Evolutionary conservation across 2,888 invertebrate species (phyloP), one percentile per base, ranked within the genome.

Genomic region (Encarsia formosa): DNA sequence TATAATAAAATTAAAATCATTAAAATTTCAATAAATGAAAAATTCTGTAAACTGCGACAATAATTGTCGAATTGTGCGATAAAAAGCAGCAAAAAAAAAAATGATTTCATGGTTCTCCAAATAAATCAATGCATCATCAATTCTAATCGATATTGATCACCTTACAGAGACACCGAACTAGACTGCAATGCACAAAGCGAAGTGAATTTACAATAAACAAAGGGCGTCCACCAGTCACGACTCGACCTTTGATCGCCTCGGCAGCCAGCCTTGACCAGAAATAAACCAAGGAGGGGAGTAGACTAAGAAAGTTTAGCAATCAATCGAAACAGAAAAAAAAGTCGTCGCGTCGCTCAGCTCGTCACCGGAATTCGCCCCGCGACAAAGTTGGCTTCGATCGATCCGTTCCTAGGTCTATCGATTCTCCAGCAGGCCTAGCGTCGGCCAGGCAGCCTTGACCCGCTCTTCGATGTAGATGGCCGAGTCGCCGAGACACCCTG

Each of bases 141-240:
- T 23, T n/a, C 39, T 13, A 22, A 15, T 52, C 54, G 57, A 52
- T 57, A 39, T 38, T 37, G 49, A 49, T n/a, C 26, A 16, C 32
- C 37, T 48, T n/a, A n/a, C n/a, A 26, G 8, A 18, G 6, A 9
- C 34, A 34, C 32, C n/a, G n/a, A n/a, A n/a, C n/a, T n/a, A 49
- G 46, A 47, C 54, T 55, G 49, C 49, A 49, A 54, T 57, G 57
- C 49, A 55, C 52, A 40, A 52, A 49, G 49, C 46, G 42, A 45
- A 43, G 49, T 47, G 54, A 57, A 54, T 52, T 54, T 37, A 29
- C 37, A 43, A 29, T 6, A 2, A 16, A 49, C 39, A 19, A 49
- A 35, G 48, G 35, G 4, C n/a, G n/a, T n/a, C n/a, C n/a, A n/a
- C n/a, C n/a, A n/a, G n/a, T n/a, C n/a, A n/a, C n/a, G n/a, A n/a